phyloP scores from a whole-genome alignment of 1,140 invertebrate genomes.

The Tachypleus tridentatus region DNA sequence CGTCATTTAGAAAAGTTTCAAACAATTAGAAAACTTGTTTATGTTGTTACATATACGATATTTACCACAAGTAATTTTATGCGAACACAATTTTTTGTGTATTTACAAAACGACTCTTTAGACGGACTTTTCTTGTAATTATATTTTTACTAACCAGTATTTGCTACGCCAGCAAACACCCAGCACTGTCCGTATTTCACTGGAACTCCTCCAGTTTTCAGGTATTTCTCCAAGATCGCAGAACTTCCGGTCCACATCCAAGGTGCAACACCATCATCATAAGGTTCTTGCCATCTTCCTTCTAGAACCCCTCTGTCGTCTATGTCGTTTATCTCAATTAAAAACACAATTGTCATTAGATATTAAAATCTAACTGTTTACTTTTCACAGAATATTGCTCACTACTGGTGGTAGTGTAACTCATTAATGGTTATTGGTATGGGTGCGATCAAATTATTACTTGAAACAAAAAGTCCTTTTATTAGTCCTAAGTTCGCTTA shows the following conservation, averaged over 20 bases:
- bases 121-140: too few species aligned
- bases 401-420: too few species aligned
- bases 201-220: constrained; percentile 51
- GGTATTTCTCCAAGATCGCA: constrained; percentile 70
- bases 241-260: constrained; percentile 74
- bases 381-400: background rate
- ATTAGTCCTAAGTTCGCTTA: too few species aligned
- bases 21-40: too few species aligned
- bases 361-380: too few species aligned
- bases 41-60: background rate
- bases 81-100: too few species aligned
- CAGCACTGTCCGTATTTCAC: constrained; percentile 90
- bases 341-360: background rate
- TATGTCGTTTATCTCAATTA: constrained; percentile 53
- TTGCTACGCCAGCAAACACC: constrained; percentile 80
- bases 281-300: constrained; percentile 65
- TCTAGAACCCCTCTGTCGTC: constrained; percentile 73
- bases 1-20: too few species aligned
- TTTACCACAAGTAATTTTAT: too few species aligned
- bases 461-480: background rate
- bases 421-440: too few species aligned
- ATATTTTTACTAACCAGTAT: constrained; percentile 38
- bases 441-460: too few species aligned
- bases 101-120: too few species aligned
- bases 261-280: constrained; percentile 56